Percentiles rank a stretch among this genome's conserved stretches.
Conservation (phyloP, 1,140 invertebrate genomes). For the Drosophila leontia region DNA sequence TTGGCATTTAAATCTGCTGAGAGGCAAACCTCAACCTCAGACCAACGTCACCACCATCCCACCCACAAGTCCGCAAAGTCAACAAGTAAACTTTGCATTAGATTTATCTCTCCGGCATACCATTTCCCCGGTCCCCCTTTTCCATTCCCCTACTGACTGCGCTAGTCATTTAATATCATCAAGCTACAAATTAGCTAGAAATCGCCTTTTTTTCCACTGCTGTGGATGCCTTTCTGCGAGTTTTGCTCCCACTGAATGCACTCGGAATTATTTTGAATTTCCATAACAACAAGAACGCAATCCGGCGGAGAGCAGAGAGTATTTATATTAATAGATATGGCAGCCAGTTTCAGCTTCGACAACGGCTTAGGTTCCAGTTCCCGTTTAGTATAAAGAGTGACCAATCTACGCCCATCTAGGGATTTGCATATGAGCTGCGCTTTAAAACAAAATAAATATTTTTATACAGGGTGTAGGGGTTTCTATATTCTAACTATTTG, state of each 20-base stretch:
- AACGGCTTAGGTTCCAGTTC: slow-evolving; percentile 18
- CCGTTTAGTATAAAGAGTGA: slow-evolving; percentile 21
- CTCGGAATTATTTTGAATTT: slow-evolving; percentile 30
- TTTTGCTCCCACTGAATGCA: slow-evolving; percentile 14
- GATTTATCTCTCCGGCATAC: slow-evolving; percentile 48
- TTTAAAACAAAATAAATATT: background rate
- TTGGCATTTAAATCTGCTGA: slow-evolving; percentile 50
- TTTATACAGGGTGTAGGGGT: slow-evolving; percentile 21
- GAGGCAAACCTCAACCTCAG: slow-evolving; percentile 32
- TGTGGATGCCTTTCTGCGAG: background rate
- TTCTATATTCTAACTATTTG: background rate
- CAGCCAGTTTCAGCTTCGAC: slow-evolving; percentile 25
- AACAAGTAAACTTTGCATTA: slow-evolving; percentile 72
- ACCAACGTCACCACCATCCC: background rate
- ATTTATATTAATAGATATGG: slow-evolving; percentile 27
- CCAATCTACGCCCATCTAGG: slow-evolving; percentile 22
- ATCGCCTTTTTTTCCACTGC: slow-evolving; percentile 3
- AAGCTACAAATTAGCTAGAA: slow-evolving; percentile 53
- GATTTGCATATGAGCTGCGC: slow-evolving; percentile 21
- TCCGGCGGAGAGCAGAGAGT: background rate
- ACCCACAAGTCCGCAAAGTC: slow-evolving; percentile 52
- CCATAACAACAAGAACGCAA: slow-evolving; percentile 8
- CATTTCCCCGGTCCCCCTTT: background rate
- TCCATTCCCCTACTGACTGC: background rate
- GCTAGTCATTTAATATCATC: slow-evolving; percentile 55